Evolutionary conservation across 2,888 invertebrate species (phyloP), one percentile per base, ranked within the genome.

Genomic region (Polyploca ridens): DNA sequence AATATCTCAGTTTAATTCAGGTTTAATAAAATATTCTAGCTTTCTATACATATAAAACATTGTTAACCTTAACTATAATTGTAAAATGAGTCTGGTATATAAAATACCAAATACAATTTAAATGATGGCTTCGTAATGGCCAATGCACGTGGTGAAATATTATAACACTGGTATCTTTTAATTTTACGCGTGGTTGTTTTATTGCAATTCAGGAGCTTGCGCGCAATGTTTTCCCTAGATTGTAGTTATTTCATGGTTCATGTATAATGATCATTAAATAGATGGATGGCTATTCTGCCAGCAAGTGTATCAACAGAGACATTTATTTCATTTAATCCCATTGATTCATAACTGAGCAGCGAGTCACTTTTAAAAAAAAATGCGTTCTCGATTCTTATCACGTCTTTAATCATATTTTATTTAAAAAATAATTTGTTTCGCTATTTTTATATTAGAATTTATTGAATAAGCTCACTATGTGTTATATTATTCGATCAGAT

Each of bases 141-240:
- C n/a, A 0, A 54, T 16, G 14, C 10, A 54, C 19, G 54, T 19
- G 54, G 10, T 54, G 16, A 19, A 54, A 35, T 19, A 49, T 46
- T 14, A 46, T 16, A 7, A 49, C 49, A 16, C 13, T 46, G 46
- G 16, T 10, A 19, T 10, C 54, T 19, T 19, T 19, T 14, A 54
- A 54, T 54, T 54, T 54, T 3, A 54, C 54, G 54, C 54, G 54
- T 10, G 54, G 54, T 54, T 54, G 19, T 54, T 54, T 54, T 54
- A 54, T 19, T 46, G 5, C 10, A 14, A n/a, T 44, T 44, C 44
- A 3, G 5, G 16, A 10, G 54, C 16, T 54, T 8, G 54, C 8
- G 16, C 49, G 16, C 19, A 19, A 16, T 19, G 19, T 19, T 19
- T 54, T 54, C 54, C n/a, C 54, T 6, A 19, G 54, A 54, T 19